Evolutionary conservation across 2,888 invertebrate genomes (phyloP), one percentile per base, ranked within the genome.

Genomic region (Sisyra terminalis): DNA sequence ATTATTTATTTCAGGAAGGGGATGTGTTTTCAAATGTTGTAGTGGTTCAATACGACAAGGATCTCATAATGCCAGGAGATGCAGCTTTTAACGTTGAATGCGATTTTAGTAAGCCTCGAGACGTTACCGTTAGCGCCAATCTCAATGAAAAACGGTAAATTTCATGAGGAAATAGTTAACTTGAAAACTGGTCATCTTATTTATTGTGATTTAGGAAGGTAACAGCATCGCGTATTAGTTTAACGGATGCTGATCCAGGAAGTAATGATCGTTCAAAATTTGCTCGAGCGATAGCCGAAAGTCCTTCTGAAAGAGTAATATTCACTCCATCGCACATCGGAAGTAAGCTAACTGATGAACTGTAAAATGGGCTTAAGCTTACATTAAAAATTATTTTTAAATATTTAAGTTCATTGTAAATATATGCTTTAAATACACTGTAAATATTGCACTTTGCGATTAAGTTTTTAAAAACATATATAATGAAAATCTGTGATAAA

Each of bases 31-130:
- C 68, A 1, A 76, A 75, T 50, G 67, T 73, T 36, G 64, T 78
- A 16, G 69, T 78, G 3, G 62, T 78, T 39, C 77, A 78, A 55
- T 73, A 77, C 50, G 77, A 78, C 57, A 73, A 75, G 39, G 73
- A 74, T 50, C 55, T 75, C 11, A 70, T 75, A 46, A 73, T 73
- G 48, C 74, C 75, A 1, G 75, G 75, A 2, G 75, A 75, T 53
- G 72, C 75, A 3, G 77, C 77, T 30, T 75, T 78, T 53, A 70
- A 69, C 10, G 54, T 78, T 47, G 71, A 74, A 55, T 78, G 77
- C 49, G 75, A 77, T 56, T 75, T 74, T 51, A 63, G 69, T 30
- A 63, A 65, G 46, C 69, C 71, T 1, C 60, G 69, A 47, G 67
- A 65, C 49, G 50, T 70, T 16, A 65, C 68, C 13, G 69, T 74